These are phyloP conservation scores for Cephus pygmeus DNA, from an alignment of 2,888 invertebrate genomes.

Conservation along the genomic window DNA sequence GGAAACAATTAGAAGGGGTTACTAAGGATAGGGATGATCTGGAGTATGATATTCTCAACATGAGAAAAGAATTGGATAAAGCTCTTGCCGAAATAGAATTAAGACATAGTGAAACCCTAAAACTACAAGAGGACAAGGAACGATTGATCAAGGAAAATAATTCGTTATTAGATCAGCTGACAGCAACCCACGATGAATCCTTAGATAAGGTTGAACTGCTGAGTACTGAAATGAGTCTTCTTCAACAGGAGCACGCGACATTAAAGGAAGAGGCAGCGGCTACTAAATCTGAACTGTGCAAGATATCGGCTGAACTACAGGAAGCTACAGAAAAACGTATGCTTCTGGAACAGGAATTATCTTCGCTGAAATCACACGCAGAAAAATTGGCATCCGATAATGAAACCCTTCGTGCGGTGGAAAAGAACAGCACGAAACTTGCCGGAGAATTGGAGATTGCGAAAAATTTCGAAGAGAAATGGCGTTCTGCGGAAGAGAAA, in stretches of 20 bases:
- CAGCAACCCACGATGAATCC: slow-evolving; percentile 52
- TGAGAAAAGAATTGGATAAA: slow-evolving; percentile 69
- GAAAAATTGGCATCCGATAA: slow-evolving; percentile 56
- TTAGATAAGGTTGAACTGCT: slow-evolving; percentile 56
- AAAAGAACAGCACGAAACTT: slow-evolving; percentile 47
- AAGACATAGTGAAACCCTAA: slow-evolving; percentile 32
- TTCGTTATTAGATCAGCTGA: slow-evolving; percentile 52
- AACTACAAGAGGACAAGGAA: slow-evolving; percentile 44
- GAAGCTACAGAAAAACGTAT: slow-evolving; percentile 19
- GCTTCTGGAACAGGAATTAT: slow-evolving; percentile 21
- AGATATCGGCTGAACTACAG: slow-evolving; percentile 15
- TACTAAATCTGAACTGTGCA: slow-evolving; percentile 23
- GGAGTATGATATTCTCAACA: slow-evolving; percentile 71
- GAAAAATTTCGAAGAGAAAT: slow-evolving; percentile 47
- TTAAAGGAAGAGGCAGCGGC: slow-evolving; percentile 37
- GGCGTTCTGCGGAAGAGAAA: slow-evolving; percentile 55
- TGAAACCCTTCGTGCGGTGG: slow-evolving; percentile 47
- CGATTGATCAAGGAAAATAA: slow-evolving; percentile 46
- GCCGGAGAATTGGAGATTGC: slow-evolving; percentile 41
- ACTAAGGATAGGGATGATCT: slow-evolving; percentile 71
- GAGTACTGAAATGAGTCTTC: slow-evolving; percentile 52
- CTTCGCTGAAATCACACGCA: slow-evolving; percentile 12
- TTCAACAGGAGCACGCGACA: slow-evolving; percentile 53
- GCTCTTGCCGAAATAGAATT: slow-evolving; percentile 51
- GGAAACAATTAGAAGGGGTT: slow-evolving; percentile 37